Evolutionary conservation across 2,888 invertebrate species (phyloP), one percentile per base, ranked within the genome.

Genomic region (Prosapia bicincta): DNA sequence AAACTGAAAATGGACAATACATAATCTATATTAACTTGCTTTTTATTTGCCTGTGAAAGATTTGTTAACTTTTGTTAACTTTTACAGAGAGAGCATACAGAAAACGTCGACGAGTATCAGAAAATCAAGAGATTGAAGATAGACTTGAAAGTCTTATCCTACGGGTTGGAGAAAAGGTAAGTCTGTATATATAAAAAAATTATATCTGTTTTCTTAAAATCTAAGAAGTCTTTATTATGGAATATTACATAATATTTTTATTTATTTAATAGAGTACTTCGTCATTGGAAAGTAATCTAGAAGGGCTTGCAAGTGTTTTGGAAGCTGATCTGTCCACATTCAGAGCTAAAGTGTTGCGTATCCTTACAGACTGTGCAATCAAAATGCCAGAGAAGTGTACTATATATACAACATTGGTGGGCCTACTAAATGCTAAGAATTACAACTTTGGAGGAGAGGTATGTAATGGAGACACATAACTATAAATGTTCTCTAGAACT

Each of bases 381-480:
- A 93, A 93, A 80, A 94, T 97, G 93, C 99, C 99, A 0, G 98
- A 99, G 84, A 98, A 98, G 86, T 95, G 98, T 83, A 97, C 98
- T 0, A 96, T 99, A 70, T 99, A 99, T 83, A 96, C 99, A 0
- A 99, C 99, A 0, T 87, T 99, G 23, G 97, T 98, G 71, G 99
- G 99, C 15, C 87, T 99, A 43, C 87, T 99, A n/a, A 99, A 99
- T 86, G 97, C 97, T 0, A 97, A 98, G 85, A 98, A 98, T 84
- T 98, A 96, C 84, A 97, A 96, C 85, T 99, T 99, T 85, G 99
- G 99, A 43, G 98, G 98, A 70, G 98, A 99, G 85, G 86, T 86
- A 82, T 80, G 81, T 28, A 9, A 6, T 6, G 30, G 0, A 0
- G 13, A 28, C 13, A 32, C 54, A 10, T 24, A 20, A n/a, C n/a